Evolutionary conservation across 2,797 vertebrate species (phyloP).

Genomic region (Sebastes taczanowskii): DNA sequence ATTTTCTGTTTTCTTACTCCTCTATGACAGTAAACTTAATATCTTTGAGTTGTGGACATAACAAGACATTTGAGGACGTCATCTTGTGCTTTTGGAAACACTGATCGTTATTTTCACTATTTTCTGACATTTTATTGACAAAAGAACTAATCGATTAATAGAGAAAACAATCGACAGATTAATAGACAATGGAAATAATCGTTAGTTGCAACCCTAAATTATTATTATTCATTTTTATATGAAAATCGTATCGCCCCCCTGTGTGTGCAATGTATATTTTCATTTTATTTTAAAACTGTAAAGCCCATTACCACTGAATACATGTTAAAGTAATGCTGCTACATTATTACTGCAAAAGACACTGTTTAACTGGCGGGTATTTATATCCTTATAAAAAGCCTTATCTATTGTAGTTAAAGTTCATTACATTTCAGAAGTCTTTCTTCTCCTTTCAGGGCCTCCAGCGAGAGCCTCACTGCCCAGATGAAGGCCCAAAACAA

Average conservation of each 20-base stretch:
- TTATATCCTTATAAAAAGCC: background rate
- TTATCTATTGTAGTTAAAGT: background rate
- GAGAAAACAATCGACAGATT: too few species aligned
- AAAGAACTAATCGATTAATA: too few species aligned
- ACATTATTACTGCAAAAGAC: background rate
- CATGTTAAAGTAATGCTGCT: background rate
- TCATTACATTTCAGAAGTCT: background rate
- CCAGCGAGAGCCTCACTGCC: slow-evolving; percentile 62
- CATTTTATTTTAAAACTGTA: background rate
- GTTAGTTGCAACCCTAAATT: background rate
- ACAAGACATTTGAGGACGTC: too few species aligned
- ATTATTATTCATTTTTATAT: background rate
- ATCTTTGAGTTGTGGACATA: background rate
- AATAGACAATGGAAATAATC: background rate
- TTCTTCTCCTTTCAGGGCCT: slow-evolving; percentile 42
- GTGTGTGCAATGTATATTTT: background rate
- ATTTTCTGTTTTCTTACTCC: too few species aligned
- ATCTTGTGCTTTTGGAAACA: too few species aligned
- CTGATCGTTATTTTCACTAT: background rate
- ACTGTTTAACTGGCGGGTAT: background rate
- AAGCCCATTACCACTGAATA: background rate
- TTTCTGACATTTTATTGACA: background rate
- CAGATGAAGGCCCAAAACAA: slow-evolving; percentile 73
- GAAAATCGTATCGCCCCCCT: fast-evolving
- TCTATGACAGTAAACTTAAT: too few species aligned